phyloP scores from a whole-genome alignment of 2,113 vertebrate species.

The Herpailurus yagouaroundi region DNA sequence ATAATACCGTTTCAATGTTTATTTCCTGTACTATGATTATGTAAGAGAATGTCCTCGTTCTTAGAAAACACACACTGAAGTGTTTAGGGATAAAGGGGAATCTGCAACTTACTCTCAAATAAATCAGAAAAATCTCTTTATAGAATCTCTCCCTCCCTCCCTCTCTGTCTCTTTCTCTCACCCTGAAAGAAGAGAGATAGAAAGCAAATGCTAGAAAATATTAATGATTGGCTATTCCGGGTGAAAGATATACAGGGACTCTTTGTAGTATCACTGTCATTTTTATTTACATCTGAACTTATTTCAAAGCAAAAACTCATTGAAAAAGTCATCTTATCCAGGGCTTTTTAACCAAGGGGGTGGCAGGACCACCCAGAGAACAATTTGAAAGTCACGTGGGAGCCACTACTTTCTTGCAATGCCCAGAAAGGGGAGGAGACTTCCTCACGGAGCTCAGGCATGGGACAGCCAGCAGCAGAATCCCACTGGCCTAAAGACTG shows the following conservation, averaged over 20 bases:
- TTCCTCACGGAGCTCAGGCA: background rate
- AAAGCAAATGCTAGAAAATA: background rate
- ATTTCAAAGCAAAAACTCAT: slow-evolving; percentile 4
- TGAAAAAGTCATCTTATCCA: background rate
- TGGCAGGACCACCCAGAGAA: background rate
- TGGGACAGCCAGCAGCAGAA: background rate
- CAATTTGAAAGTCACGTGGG: background rate
- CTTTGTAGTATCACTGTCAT: background rate
- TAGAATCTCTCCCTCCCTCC: background rate
- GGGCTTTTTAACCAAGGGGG: background rate
- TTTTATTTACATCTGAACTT: background rate
- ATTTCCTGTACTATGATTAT: background rate
- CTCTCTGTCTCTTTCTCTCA: background rate
- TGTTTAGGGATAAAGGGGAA: background rate
- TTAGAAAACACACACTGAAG: background rate
- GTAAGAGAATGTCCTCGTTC: background rate
- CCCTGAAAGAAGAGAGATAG: background rate
- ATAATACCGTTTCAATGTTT: background rate
- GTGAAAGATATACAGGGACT: background rate
- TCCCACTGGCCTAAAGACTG: background rate
- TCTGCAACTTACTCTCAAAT: background rate
- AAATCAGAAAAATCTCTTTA: background rate
- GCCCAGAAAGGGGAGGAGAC: background rate
- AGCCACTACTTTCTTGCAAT: background rate
- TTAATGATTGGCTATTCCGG: background rate